phyloP scores from a whole-genome alignment of 2,797 vertebrate genomes.

The Yasuhikotakia modesta region DNA sequence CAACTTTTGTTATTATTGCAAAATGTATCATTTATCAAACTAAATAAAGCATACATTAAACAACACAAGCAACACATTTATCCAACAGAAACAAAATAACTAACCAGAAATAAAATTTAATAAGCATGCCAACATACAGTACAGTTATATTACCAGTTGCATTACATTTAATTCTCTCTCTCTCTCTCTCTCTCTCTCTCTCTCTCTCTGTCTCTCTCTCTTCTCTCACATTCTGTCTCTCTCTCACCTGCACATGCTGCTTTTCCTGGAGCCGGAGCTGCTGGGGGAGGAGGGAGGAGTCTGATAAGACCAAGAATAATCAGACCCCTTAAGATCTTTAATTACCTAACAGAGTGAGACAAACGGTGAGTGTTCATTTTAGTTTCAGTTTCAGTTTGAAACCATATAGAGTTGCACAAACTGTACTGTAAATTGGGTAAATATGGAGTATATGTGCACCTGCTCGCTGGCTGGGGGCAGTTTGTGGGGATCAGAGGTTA shows the following conservation, averaged over 20 bases:
- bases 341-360: slow-evolving; percentile 81
- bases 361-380: slow-evolving; percentile 36
- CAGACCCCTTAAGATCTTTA: slow-evolving; percentile 94
- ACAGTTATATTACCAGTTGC: too few relatives aligned
- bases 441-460: slow-evolving; percentile 69
- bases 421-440: background rate
- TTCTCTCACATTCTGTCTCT: slow-evolving; percentile 1
- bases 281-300: slow-evolving; percentile 93
- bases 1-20: background rate
- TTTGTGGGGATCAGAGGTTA: slow-evolving; percentile 93
- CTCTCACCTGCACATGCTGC: slow-evolving; percentile 95
- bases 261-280: slow-evolving; percentile 93
- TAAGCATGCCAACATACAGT: background rate
- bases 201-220: slow-evolving; percentile 13
- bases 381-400: background rate
- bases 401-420: background rate
- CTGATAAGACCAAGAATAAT: slow-evolving; percentile 97
- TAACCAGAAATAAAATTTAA: background rate
- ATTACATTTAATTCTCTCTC: background rate
- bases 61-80: slow-evolving; percentile 18
- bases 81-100: background rate
- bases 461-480: slow-evolving; percentile 95
- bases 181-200: slow-evolving; percentile 24
- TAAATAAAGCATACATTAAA: slow-evolving; percentile 39
- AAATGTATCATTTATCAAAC: background rate